Evolutionary conservation across 2,888 invertebrate genomes (phyloP).

Genomic region (Troglohyphantes excavatus): DNA sequence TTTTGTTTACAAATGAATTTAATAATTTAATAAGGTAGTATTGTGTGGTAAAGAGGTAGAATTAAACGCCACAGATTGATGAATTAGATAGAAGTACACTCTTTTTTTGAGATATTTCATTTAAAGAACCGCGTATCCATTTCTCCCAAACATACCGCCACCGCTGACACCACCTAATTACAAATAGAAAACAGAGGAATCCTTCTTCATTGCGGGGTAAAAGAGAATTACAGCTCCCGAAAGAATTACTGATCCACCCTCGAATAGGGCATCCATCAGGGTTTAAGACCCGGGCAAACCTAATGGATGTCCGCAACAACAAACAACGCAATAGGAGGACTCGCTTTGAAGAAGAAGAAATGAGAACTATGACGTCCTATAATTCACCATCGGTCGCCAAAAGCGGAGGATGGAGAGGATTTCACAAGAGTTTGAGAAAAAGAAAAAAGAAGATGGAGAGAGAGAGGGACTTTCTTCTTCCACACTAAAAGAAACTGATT

Average conservation of each 20-base stretch:
- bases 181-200: neutral
- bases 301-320: slow-evolving; percentile 71
- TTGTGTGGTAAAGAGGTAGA: too few species aligned
- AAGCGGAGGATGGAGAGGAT: slow-evolving; percentile 21
- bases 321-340: slow-evolving; percentile 49
- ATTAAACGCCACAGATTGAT: too few species aligned
- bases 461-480: neutral
- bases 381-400: slow-evolving; percentile 65
- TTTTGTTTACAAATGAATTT: too few species aligned
- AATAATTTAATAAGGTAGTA: too few species aligned
- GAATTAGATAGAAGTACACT: too few species aligned
- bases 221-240: neutral
- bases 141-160: neutral
- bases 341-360: slow-evolving; percentile 30
- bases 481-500: too few species aligned
- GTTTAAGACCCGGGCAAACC: neutral
- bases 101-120: neutral
- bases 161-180: slow-evolving; percentile 1
- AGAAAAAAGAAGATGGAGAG: too few species aligned
- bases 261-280: neutral
- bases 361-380: slow-evolving; percentile 70
- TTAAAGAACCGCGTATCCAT: neutral
- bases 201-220: slow-evolving; percentile 2
- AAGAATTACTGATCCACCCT: neutral
- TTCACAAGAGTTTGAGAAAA: neutral